A percentile compares a stretch with the other conserved stretches of the same genome.
phyloP scores from a whole-genome alignment of 2,888 invertebrate genomes.

The Drosophila antonietae region DNA sequence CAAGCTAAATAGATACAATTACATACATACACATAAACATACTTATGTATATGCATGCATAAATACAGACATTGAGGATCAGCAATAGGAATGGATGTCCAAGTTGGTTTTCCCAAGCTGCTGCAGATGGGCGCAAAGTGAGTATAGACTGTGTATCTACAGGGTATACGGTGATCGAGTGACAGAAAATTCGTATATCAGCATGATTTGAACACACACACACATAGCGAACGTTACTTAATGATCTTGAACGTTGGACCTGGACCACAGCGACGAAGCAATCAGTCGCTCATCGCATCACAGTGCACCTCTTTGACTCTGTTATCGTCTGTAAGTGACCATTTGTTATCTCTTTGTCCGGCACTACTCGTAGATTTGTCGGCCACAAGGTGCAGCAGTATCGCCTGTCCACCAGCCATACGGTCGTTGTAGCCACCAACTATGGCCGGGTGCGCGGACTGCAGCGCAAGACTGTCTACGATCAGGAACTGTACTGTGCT shows the following conservation, averaged over 20 bases:
- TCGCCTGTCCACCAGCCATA: slow-evolving; percentile 72
- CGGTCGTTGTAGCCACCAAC: slow-evolving; percentile 65
- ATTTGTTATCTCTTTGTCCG: neutral
- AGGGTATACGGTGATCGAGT: neutral
- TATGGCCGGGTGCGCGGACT: slow-evolving; percentile 79
- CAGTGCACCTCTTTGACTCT: neutral
- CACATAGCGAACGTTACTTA: neutral
- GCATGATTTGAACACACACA: neutral
- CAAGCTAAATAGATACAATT: neutral
- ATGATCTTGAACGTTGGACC: slow-evolving; percentile 29
- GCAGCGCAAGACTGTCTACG: slow-evolving; percentile 73
- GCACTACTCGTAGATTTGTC: slow-evolving; percentile 56
- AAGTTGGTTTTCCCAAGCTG: slow-evolving; percentile 56
- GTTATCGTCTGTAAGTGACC: slow-evolving; percentile 19
- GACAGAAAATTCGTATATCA: neutral
- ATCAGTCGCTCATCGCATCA: neutral
- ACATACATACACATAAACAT: neutral
- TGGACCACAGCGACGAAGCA: slow-evolving; percentile 8
- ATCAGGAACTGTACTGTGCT: slow-evolving; percentile 72
- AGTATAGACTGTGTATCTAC: slow-evolving; percentile 31
- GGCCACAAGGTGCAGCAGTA: slow-evolving; percentile 74
- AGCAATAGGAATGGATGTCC: slow-evolving; percentile 47
- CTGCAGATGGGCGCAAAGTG: slow-evolving; percentile 57
- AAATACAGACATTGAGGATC: neutral
- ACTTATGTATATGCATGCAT: neutral